These are phyloP conservation scores for Drosophila pseudoobscura DNA, from an alignment of 1,140 invertebrate genomes.

Conservation along the genomic window DNA sequence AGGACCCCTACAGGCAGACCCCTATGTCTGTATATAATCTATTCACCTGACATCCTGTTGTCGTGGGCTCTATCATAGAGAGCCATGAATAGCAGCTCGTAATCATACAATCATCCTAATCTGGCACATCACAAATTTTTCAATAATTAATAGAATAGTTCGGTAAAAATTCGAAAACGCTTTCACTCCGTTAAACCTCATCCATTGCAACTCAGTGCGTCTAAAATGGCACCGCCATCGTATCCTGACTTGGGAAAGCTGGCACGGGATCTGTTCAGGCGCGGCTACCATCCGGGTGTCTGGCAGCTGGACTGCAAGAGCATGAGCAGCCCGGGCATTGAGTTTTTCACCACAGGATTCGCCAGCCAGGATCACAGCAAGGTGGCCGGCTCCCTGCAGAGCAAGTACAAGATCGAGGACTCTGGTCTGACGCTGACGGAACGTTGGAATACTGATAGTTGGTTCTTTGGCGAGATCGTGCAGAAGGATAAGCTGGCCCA, in stretches of 20 bases:
- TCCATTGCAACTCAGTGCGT: constrained; percentile 31
- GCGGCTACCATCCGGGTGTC: constrained; percentile 64
- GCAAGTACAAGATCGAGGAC: constrained; percentile 66
- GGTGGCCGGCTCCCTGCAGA: constrained; percentile 56
- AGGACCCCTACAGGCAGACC: too few relatives aligned
- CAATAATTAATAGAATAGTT: too few relatives aligned
- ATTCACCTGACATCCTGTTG: too few relatives aligned
- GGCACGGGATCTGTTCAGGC: constrained; percentile 56
- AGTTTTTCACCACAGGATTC: constrained; percentile 55
- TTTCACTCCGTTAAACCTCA: constrained; percentile 24
- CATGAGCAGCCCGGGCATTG: constrained; percentile 50
- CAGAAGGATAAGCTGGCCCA: constrained; percentile 58
- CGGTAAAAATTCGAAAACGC: constrained; percentile 8
- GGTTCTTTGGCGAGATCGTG: constrained; percentile 59
- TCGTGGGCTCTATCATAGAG: too few relatives aligned
- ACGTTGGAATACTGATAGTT: constrained; percentile 64
- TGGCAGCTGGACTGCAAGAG: constrained; percentile 69
- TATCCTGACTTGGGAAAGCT: constrained; percentile 62
- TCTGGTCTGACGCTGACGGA: constrained; percentile 58
- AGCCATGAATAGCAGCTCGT: too few relatives aligned
- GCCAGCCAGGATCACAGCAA: constrained; percentile 57
- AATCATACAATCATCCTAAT: too few relatives aligned
- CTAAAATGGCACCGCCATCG: constrained; percentile 42
- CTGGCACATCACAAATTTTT: constrained; percentile 19
- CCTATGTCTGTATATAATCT: too few relatives aligned